Conservation (phyloP, 1,140 invertebrate species). For the Polypedilum vanderplanki region DNA sequence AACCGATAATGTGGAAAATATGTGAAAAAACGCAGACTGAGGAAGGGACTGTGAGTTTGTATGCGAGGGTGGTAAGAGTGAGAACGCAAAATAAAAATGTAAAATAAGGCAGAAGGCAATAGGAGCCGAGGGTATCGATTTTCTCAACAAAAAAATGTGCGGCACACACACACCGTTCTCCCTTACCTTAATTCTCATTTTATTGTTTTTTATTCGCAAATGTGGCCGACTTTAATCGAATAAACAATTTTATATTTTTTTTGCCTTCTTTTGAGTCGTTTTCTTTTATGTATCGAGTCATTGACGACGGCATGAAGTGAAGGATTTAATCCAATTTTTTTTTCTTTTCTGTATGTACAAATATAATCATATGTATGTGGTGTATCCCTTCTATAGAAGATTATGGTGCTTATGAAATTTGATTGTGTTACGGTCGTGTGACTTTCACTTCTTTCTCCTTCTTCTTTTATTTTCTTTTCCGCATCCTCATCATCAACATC, state of each 20-base stretch:
- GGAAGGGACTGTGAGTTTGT: neutral
- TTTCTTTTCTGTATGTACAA: too few species aligned
- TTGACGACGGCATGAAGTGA: neutral
- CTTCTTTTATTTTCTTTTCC: too few species aligned
- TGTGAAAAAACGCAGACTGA: neutral
- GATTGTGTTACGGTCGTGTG: slow-evolving; percentile 21
- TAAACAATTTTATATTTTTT: neutral
- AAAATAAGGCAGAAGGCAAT: slow-evolving; percentile 23
- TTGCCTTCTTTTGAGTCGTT: neutral
- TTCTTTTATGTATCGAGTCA: neutral
- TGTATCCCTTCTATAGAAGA: neutral
- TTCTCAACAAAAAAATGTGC: neutral
- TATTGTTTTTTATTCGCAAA: slow-evolving; percentile 16
- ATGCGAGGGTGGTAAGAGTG: neutral
- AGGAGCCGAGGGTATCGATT: slow-evolving; percentile 2
- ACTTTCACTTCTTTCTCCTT: neutral
- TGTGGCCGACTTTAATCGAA: slow-evolving; percentile 22
- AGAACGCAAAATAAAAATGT: slow-evolving; percentile 14
- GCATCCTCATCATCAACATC: too few species aligned
- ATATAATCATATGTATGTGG: neutral
- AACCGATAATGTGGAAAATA: slow-evolving; percentile 24
- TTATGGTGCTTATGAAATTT: slow-evolving; percentile 19
- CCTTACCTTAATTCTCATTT: neutral
- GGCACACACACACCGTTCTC: neutral
- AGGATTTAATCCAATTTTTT: slow-evolving; percentile 19